Evolutionary conservation across 2,113 vertebrate genomes (phyloP), one percentile per base, ranked within the genome.

Genomic region (Desmodus rotundus): DNA sequence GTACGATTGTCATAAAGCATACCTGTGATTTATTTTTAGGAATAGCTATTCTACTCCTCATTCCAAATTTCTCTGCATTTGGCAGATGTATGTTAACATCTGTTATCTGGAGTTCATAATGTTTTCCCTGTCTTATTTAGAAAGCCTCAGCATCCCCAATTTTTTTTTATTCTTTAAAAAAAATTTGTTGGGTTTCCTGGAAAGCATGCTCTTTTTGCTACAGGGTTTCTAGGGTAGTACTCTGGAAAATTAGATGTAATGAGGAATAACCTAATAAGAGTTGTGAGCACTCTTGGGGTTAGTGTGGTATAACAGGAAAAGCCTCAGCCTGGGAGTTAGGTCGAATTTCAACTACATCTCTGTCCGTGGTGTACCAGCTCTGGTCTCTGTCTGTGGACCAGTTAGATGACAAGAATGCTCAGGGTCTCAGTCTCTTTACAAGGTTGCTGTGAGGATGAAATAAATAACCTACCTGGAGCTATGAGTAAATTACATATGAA

Each of bases 231-330:
- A 81, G 17, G 45, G 45, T 12, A 78, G 4, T 63, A 94, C 88
- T 80, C 86, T 70, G 72, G 50, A 87, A 93, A 86, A 87, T 63
- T 63, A 45, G 19, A 58, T 63, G 15, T 47, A 54, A 70, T 70
- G 76, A 87, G 91, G 80, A 68, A 43, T 93, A 91, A 91, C 31
- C 56, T 73, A 83, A 86, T 95, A 45, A 87, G 43, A 80, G 5
- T 52, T 89, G 26, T 74, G 72, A 81, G 56, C 0, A 45, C 33
- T 89, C 56, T 84, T 58, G 13, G 4, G 24, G 68, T 93, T 89
- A 22, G 6, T 20, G 31, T 56, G 38, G 15, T 31, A 0, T 91
- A 73, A 47, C 15, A 91, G 73, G 22, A 67, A 77, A 89, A 89
- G 14, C 1, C 8, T 1, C 45, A 31, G 7, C 80, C 11, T 67